Evolutionary conservation across 2,888 invertebrate genomes (phyloP), one percentile per base, ranked within the genome.

Genomic region (Drosophila cognata): DNA sequence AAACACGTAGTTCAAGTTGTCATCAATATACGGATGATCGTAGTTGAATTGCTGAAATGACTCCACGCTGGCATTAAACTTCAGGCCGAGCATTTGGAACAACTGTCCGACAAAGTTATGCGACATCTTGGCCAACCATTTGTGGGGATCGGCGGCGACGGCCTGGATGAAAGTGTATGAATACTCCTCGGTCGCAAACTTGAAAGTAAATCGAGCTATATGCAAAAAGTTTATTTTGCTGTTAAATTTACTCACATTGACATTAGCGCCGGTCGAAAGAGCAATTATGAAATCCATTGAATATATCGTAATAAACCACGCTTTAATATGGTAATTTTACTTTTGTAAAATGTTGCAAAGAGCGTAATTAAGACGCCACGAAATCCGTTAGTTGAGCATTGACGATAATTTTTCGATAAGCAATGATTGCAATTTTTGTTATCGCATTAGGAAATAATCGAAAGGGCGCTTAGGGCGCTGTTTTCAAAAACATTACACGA

Each of bases 31-130:
- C 8, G 77, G 56, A 51, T 85, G 71, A 31, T 65, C 51, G 55
- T 67, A 57, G 0, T 56, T 64, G 16, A 29, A 31, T 10, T 46
- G 7, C 13, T 55, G 16, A 18, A 80, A 82, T 1, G 31, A 79
- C 8, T 62, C 62, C 2, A 72, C 43, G 57, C 55, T 65, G 1
- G 85, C 74, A 8, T 55, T 72, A 18, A 85, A 88, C 1, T 60
- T 71, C 0, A 85, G 70, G 0, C 83, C 88, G 11, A 89, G 4
- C 1, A 60, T 75, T 0, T 43, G 31, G 28, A 85, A 85, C 43
- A 86, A 88, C 50, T 85, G 86, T 0, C 68, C 57, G 16, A 90
- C 86, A 52, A 85, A 88, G 5, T 67, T 46, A 46, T 85, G 81
- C 2, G 88, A 74, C 31, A 72, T 56, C 43, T 56, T 63, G 8